Conservation (phyloP, 2,797 vertebrate species). For the Pempheris klunzingeri region DNA sequence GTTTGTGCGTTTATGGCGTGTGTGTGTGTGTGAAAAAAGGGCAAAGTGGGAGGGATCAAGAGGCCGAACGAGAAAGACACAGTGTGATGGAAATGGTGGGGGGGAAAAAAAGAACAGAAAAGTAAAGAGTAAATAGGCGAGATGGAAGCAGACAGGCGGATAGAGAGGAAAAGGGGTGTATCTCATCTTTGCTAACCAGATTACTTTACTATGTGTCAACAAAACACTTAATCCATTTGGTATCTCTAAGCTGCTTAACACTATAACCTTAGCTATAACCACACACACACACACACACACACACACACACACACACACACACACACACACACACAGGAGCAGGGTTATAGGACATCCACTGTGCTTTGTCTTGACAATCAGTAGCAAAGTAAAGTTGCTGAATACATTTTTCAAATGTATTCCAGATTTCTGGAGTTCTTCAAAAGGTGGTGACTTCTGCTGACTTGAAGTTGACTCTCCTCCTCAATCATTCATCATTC, state of each 20-base stretch:
- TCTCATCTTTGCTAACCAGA: constrained; percentile 66
- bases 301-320: constrained; percentile 25
- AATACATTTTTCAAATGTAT: neutral
- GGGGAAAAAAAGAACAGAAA: neutral
- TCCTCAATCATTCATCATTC: neutral
- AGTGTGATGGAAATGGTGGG: neutral
- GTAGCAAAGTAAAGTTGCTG: neutral
- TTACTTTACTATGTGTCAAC: constrained; percentile 79
- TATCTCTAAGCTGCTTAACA: constrained; percentile 75
- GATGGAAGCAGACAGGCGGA: constrained; percentile 1
- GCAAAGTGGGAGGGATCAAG: neutral
- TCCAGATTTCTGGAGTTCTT: no score
- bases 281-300: constrained; percentile 22
- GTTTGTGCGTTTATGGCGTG: neutral
- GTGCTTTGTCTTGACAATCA: neutral
- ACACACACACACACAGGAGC: neutral
- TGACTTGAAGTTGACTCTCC: neutral
- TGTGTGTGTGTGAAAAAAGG: neutral
- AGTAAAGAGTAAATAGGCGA: neutral
- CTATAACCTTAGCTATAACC: constrained; percentile 65
- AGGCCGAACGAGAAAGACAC: constrained; percentile 1
- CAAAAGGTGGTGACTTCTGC: neutral
- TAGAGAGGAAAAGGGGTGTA: constrained; percentile 20
- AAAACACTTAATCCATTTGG: constrained; percentile 75
- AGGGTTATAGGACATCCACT: neutral